Evolutionary conservation across 2,888 invertebrate genomes (phyloP), one percentile per base, ranked within the genome.

Genomic region (Synergus itoensis): DNA sequence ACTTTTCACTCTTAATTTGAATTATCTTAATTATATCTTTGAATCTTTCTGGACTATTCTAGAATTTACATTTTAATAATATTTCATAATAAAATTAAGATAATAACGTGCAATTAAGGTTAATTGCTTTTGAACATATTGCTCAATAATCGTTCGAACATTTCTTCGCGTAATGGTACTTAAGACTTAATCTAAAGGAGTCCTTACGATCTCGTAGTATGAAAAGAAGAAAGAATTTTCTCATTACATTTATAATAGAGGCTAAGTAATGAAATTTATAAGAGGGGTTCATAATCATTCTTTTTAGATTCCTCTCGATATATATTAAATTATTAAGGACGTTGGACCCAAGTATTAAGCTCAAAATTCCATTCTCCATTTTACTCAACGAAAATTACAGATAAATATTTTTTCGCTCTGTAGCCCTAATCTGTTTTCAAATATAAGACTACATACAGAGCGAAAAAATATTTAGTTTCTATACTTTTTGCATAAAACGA

Each of bases 61-160:
- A 18, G 1, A 18, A 57, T 57, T 18, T 57, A 36, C 5, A 53
- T 11, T 57, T 1, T 9, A 8, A 18, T 9, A 18, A 57, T 11
- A 18, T 57, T 57, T 57, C 1, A 18, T 57, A 18, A 18, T 57
- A 8, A 4, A 57, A 18, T 57, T 18, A 0, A 1, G 57, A 57
- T 57, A 57, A 57, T 57, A 18, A 18, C 57, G 9, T 18, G 3
- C 9, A 57, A 18, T 57, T 57, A 18, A 57, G n/a, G 57, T 57
- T 18, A 57, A 57, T 57, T 57, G 57, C 9, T 7, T 57, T 57
- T 57, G n/a, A 11, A n/a, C 57, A 57, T 18, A 57, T 18, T 57
- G 57, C 57, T 57, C 57, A 57, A 18, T 57, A 57, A 57, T 57
- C 18, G 57, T 57, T 57, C 57, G n/a, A 57, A 57, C 18, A 57